These are phyloP conservation scores for Coendou prehensilis DNA, from an alignment of 2,797 vertebrate genomes.

Conservation along the genomic window DNA sequence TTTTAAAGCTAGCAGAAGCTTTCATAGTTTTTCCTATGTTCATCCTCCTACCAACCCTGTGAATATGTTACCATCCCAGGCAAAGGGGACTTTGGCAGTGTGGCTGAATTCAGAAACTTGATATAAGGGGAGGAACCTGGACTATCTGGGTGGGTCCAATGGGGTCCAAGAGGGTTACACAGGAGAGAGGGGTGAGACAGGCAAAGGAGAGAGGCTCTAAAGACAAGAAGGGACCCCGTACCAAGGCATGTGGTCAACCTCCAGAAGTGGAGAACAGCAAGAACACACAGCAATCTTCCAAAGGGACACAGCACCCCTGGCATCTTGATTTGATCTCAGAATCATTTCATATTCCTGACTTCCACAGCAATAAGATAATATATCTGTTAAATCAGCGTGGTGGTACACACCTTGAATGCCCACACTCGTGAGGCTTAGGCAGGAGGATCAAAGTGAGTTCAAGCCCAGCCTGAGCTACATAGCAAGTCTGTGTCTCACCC, in stretches of 20 bases:
- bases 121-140: conserved; percentile 8
- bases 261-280: neutral
- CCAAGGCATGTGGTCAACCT: neutral
- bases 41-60: conserved; percentile 12
- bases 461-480: neutral
- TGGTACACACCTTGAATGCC: neutral
- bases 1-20: conserved; percentile 47
- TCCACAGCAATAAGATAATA: neutral
- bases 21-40: neutral
- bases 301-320: neutral
- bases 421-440: neutral
- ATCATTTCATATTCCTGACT: neutral
- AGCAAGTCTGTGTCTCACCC: neutral
- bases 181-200: neutral
- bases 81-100: neutral
- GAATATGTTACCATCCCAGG: neutral
- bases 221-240: neutral
- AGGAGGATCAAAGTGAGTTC: neutral
- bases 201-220: neutral
- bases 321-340: neutral
- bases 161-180: neutral
- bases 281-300: neutral
- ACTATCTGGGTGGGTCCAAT: neutral
- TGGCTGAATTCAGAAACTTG: neutral
- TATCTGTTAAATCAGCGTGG: neutral